Base-by-base conservation (phyloP, 2,888 invertebrate species). In the Halictus quadricinctus region DNA sequence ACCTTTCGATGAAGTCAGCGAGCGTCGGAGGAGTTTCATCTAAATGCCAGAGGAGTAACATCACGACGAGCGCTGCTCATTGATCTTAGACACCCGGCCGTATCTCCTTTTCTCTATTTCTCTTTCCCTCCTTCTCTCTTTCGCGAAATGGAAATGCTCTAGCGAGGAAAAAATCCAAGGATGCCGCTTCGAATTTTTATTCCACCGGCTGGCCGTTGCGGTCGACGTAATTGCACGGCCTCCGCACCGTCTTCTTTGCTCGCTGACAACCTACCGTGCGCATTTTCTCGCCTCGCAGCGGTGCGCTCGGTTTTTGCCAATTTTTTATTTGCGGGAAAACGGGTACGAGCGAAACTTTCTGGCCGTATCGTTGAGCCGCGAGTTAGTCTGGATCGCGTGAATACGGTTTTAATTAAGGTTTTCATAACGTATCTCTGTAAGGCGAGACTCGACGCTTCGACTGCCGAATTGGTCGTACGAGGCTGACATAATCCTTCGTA, bases 11-110 rank as follows among this genome's bases (percentile, higher is more conserved):
- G 88, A 88, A 88, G 88, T 83, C 84, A 87, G 83, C 50, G 83
- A 87, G 80, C 77, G 87, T 88, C 87, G 75, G 76, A 60, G 69
- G 78, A 36, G 72, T 82, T 86, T 70, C 73, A 48, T 80, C 76
- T 89, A 90, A 90, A 90, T 90, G 89, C 88, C 90, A 89, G 77
- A 85, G 73, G 58, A 87, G 82, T 89, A 89, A 88, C 85, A 88
- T 88, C 88, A 81, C 83, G 75, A 83, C 75, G 70, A n/a, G 58
- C 50, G 69, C 70, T 84, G 72, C 72, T 84, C 86, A 81, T 89
- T 86, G 83, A 87, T 87, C 77, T 69, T 70, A 77, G 66, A 64
- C 36, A 66, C 66, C 69, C 50, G 54, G 64, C 72, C 1, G 36
- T 29, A n/a, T 15, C 64, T 64, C 25, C 13, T 13, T 29, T 15